These are phyloP conservation scores for Calyptomena viridis DNA, from an alignment of 2,113 vertebrate genomes.

Conservation along the genomic window DNA sequence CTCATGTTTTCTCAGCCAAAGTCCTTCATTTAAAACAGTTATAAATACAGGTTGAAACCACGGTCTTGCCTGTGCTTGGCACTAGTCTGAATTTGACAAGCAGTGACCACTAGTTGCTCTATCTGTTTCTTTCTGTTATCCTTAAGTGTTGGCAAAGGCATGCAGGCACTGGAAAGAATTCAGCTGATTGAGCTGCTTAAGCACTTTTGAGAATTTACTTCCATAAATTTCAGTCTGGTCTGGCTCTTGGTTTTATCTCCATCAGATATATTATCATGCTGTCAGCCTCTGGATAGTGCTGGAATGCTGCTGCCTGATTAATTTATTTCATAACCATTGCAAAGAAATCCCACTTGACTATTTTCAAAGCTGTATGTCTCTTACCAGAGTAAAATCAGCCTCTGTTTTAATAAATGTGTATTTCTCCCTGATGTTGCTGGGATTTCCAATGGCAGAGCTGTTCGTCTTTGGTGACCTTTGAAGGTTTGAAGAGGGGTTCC, in stretches of 20 bases:
- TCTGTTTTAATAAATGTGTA: background rate
- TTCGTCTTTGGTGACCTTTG: background rate
- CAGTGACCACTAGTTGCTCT: background rate
- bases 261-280: background rate
- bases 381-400: background rate
- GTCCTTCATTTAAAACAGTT: background rate
- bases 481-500: background rate
- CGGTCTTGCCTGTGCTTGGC: background rate
- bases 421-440: background rate
- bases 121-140: background rate
- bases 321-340: background rate
- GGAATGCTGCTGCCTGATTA: background rate
- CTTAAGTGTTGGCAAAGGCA: background rate
- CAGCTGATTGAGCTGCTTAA: background rate
- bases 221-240: conserved; percentile 3
- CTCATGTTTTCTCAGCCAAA: background rate
- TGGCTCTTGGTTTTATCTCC: conserved; percentile 24
- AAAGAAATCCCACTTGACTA: background rate
- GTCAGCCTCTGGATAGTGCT: background rate
- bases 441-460: background rate
- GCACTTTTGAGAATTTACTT: conserved; percentile 1
- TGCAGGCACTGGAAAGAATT: background rate
- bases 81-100: background rate
- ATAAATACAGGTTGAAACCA: background rate
- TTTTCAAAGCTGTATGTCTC: background rate